Evolutionary conservation across 2,113 vertebrate species (phyloP), one percentile per base, ranked within the genome.

Genomic region (Neodon shergylaensis): DNA sequence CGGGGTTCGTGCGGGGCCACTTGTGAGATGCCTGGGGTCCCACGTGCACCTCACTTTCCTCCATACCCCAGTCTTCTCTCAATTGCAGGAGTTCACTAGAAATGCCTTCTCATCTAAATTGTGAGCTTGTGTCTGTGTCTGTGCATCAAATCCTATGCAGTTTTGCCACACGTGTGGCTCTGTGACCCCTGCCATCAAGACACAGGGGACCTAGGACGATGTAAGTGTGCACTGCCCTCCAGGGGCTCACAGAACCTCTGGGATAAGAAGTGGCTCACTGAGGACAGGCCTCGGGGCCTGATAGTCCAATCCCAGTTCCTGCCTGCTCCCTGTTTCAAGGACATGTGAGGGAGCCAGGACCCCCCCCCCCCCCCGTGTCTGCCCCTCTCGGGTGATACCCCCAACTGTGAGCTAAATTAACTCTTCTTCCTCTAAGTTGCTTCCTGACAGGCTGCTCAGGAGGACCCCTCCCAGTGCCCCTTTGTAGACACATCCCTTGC

Each of bases 1-100:
- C 3, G 44, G 7, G 21, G 63, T 39, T 94, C 17, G 0, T 0
- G 0, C 26, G 33, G 63, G 70, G 63, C 19, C 21, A 0, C 36
- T 4, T n/a, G 8, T 26, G 19, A 81, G 78, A 36, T 39, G 52
- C 33, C 78, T n/a, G 52, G 78, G 52, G 52, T 39, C 78, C 49
- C n/a, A 4, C 2, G 12, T 14, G 0, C 4, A 4, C 21, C 86
- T 65, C 39, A 39, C 82, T 0, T 13, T 11, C 49, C 13, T 14
- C 24, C 79, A 17, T 22, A 58, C 33, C 68, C 4, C 3, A 1
- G 7, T 0, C 3, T 33, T n/a, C 58, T n/a, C 88, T 54, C 70
- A 49, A 31, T 1, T 63, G 88, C 42, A n/a, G 49, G 72, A 22
- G 24, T 54, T 54, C 44, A n/a, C 17, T 44, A 58, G 83, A 73